phyloP scores from a whole-genome alignment of 2,113 vertebrate species.

The Trichechus manatus region DNA sequence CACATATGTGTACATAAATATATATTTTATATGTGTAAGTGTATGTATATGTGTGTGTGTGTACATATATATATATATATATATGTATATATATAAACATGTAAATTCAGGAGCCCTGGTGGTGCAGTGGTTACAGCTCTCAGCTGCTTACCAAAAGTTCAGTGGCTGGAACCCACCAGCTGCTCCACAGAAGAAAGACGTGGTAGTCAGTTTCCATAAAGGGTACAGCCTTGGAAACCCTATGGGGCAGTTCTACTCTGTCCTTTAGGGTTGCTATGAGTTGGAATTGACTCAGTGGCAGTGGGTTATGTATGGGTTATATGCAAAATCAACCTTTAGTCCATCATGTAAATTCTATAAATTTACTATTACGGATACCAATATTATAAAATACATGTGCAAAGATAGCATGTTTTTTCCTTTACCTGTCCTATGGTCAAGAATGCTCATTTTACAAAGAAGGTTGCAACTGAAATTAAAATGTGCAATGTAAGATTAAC shows the following conservation, averaged over 20 bases:
- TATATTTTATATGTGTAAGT: no score
- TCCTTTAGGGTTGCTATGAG: no score
- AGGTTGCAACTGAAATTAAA: constrained; percentile 33
- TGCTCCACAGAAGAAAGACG: no score
- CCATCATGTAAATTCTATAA: neutral
- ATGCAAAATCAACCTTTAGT: neutral
- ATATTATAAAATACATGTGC: neutral
- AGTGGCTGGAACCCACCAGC: no score
- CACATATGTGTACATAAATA: neutral
- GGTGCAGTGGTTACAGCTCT: no score
- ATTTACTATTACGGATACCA: neutral
- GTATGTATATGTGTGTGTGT: neutral
- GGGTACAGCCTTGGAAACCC: no score
- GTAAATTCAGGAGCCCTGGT: no score
- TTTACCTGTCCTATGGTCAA: neutral
- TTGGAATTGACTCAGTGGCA: no score
- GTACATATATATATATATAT: neutral
- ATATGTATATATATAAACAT: neutral
- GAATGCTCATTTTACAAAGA: constrained; percentile 34
- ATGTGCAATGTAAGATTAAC: neutral
- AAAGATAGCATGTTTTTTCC: neutral
- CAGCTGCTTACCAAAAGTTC: no score
- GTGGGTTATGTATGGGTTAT: no score
- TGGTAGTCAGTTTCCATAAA: no score
- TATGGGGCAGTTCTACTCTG: no score